A percentile compares a stretch with the other conserved stretches of the same genome.
These are phyloP conservation scores for Eumacrocentrus americanus DNA, from an alignment of 2,888 invertebrate species.

Conservation along the genomic window DNA sequence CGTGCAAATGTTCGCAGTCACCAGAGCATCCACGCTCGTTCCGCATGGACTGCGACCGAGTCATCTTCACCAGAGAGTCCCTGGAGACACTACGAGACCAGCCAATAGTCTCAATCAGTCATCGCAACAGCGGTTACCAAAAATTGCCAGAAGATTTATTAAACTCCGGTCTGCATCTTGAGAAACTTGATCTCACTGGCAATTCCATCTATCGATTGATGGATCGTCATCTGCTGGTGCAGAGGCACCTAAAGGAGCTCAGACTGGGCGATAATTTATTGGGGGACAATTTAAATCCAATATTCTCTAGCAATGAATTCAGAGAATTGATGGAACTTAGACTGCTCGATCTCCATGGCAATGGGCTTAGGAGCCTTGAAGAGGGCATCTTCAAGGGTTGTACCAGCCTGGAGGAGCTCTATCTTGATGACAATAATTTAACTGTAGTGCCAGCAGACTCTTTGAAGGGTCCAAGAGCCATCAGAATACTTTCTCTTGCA, in stretches of 20 bases:
- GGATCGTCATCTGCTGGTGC: constrained; percentile 74
- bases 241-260: constrained; percentile 72
- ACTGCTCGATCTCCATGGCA: constrained; percentile 79
- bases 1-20: constrained; percentile 68
- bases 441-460: constrained; percentile 77
- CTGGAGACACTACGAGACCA: constrained; percentile 79
- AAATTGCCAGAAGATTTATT: constrained; percentile 67
- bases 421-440: constrained; percentile 81
- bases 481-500: constrained; percentile 76
- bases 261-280: constrained; percentile 81
- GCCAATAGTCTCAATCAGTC: constrained; percentile 80
- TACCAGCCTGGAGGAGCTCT: constrained; percentile 77
- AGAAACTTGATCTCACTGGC: constrained; percentile 80
- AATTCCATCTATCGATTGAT: constrained; percentile 81
- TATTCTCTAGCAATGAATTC: constrained; percentile 86
- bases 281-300: constrained; percentile 88
- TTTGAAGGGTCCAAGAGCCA: constrained; percentile 78
- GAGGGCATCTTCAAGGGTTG: constrained; percentile 88
- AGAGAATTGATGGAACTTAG: constrained; percentile 76
- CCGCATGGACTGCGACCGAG: constrained; percentile 81
- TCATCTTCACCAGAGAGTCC: constrained; percentile 81
- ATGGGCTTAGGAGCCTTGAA: constrained; percentile 81
- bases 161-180: constrained; percentile 69
- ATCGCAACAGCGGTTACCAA: constrained; percentile 81
- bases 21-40: constrained; percentile 64